phyloP scores from a whole-genome alignment of 2,113 vertebrate species.

The Sciurus niger region DNA sequence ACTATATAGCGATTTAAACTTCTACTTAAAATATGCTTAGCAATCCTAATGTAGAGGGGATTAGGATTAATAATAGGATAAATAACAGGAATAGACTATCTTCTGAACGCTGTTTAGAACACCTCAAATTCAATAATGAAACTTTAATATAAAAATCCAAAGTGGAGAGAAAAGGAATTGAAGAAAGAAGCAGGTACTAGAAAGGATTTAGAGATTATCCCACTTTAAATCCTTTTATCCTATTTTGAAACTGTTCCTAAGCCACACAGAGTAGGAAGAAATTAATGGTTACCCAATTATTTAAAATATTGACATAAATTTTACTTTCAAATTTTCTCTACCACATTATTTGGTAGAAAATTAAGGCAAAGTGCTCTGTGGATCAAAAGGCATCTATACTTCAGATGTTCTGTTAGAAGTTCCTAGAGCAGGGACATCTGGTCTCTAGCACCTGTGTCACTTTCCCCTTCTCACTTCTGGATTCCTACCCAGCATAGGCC shows the following conservation, averaged over 20 bases:
- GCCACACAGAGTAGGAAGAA: background rate
- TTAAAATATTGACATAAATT: constrained; percentile 58
- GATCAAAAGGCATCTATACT: background rate
- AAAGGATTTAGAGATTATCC: constrained; percentile 47
- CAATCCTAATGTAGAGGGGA: constrained; percentile 9
- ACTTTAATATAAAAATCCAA: constrained; percentile 53
- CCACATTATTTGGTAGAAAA: constrained; percentile 54
- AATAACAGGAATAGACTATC: constrained; percentile 34
- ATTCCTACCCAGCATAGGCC: background rate
- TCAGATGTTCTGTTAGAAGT: constrained; percentile 28
- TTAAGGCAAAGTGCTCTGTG: background rate
- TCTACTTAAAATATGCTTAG: constrained; percentile 35
- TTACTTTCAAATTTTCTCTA: constrained; percentile 53
- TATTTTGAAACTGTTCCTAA: constrained; percentile 49
- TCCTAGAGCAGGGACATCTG: constrained; percentile 22
- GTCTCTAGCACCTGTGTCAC: background rate
- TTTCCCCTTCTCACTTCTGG: constrained; percentile 45
- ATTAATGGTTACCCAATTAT: constrained; percentile 34
- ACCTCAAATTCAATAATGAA: constrained; percentile 56
- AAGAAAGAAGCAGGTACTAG: background rate
- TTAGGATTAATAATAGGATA: background rate
- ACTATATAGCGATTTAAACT: background rate
- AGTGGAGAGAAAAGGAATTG: constrained; percentile 21
- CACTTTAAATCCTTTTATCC: constrained; percentile 61
- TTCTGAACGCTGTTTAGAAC: constrained; percentile 46